phyloP scores from a whole-genome alignment of 1,140 invertebrate genomes.

The Streblospio benedicti region DNA sequence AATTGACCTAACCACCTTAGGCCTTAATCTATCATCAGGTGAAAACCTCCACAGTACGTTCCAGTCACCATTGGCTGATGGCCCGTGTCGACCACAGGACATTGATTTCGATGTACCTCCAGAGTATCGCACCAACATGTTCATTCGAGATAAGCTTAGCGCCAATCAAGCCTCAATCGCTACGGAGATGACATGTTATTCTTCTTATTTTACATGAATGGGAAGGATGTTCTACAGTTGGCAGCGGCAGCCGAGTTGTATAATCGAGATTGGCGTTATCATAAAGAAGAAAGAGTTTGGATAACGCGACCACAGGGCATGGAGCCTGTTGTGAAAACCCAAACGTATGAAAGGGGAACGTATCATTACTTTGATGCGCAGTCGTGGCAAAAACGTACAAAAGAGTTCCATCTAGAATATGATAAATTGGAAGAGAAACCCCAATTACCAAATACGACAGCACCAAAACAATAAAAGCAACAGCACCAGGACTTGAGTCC shows the following conservation, averaged over 20 bases:
- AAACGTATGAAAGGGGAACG: slow-evolving; percentile 89
- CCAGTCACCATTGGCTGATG: too few relatives aligned
- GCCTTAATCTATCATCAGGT: too few relatives aligned
- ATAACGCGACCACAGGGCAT: slow-evolving; percentile 91
- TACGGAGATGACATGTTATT: slow-evolving; percentile 98
- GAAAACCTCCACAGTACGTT: too few relatives aligned
- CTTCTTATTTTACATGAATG: slow-evolving; percentile 98
- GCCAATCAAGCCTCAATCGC: slow-evolving; percentile 81
- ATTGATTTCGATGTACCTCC: slow-evolving; percentile 91
- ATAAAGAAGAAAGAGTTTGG: slow-evolving; percentile 97
- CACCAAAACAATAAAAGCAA: slow-evolving; percentile 5
- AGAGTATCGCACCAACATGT: slow-evolving; percentile 89
- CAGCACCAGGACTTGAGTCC: too few relatives aligned
- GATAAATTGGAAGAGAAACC: slow-evolving; percentile 89
- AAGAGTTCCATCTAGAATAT: slow-evolving; percentile 94
- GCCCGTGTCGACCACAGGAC: too few relatives aligned
- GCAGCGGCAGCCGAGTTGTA: slow-evolving; percentile 91
- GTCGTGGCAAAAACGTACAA: slow-evolving; percentile 86
- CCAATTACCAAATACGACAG: neutral
- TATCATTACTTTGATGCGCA: slow-evolving; percentile 97
- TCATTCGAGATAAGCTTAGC: slow-evolving; percentile 60
- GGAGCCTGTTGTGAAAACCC: slow-evolving; percentile 84
- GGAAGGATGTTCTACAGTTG: slow-evolving; percentile 92
- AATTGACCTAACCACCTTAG: too few relatives aligned
- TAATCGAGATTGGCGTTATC: slow-evolving; percentile 74